Evolutionary conservation across 2,888 invertebrate genomes (phyloP).

Genomic region (Yponomeuta sedellus): DNA sequence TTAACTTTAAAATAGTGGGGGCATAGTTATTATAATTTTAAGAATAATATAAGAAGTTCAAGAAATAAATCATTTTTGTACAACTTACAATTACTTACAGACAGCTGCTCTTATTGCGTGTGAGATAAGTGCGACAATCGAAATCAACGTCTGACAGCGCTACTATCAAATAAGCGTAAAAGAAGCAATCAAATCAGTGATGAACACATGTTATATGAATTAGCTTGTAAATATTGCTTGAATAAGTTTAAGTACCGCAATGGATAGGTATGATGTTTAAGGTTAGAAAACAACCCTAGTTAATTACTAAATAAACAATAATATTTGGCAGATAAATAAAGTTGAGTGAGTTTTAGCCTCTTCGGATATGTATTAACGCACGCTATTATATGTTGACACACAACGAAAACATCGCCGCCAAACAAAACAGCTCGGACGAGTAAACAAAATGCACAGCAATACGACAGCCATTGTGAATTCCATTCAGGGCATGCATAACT

Average conservation of each 20-base stretch:
- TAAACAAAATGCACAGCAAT: conserved; percentile 35
- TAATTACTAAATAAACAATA: too few species aligned
- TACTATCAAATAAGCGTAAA: not conserved
- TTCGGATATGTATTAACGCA: too few species aligned
- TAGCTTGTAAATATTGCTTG: not conserved
- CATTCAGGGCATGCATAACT: conserved; percentile 64
- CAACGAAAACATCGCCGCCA: not conserved
- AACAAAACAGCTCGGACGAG: not conserved
- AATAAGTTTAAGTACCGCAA: too few species aligned
- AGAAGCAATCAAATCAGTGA: not conserved
- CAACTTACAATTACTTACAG: too few species aligned
- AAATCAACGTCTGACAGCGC: not conserved
- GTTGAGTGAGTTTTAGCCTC: too few species aligned
- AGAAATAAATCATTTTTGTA: not conserved
- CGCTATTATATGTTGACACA: not conserved
- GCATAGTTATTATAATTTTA: too few species aligned
- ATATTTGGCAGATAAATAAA: too few species aligned
- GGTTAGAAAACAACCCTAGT: too few species aligned
- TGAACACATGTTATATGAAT: not conserved
- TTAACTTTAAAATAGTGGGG: too few species aligned
- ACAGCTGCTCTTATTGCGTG: not conserved
- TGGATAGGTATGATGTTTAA: too few species aligned
- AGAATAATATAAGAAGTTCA: not conserved
- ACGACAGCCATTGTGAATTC: conserved; percentile 51
- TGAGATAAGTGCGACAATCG: not conserved